Evolutionary conservation across 2,888 invertebrate genomes (phyloP).

Genomic region (Venusia cambrica): DNA sequence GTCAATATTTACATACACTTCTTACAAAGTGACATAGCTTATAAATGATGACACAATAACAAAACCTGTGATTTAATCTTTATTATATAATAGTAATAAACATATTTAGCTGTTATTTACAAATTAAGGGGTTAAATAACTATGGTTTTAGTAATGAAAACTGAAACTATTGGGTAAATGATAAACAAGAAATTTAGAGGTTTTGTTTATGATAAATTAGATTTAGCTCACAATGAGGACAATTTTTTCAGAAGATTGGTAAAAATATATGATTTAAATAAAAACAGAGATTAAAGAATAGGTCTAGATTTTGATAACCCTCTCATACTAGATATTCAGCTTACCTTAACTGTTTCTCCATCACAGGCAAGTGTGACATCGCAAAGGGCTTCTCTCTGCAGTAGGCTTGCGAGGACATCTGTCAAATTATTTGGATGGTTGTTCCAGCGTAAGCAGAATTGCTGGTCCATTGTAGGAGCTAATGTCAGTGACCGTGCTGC

Average conservation of each 20-base stretch:
- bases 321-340: too few species aligned
- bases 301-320: too few species aligned
- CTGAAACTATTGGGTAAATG: too few species aligned
- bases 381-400: constrained; percentile 93
- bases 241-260: not conserved
- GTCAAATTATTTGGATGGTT: constrained; percentile 95
- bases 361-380: constrained; percentile 96
- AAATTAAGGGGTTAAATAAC: not conserved
- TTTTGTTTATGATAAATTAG: too few species aligned
- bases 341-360: constrained; percentile 91
- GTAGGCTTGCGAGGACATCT: constrained; percentile 92
- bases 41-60: constrained; percentile 33
- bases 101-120: not conserved
- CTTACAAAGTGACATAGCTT: constrained; percentile 46
- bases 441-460: constrained; percentile 97
- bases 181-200: too few species aligned
- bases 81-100: constrained; percentile 1
- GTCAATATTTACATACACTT: constrained; percentile 57
- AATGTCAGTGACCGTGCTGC: constrained; percentile 81
- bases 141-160: constrained; percentile 6
- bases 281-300: not conserved
- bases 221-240: too few species aligned
- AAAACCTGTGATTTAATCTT: constrained; percentile 9
- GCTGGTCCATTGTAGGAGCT: constrained; percentile 86
- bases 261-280: not conserved